Percentiles rank a stretch among this genome's conserved stretches.
These are phyloP conservation scores for Neolamprologus tretocephalus DNA, from an alignment of 2,113 vertebrate species.

Conservation along the genomic window DNA sequence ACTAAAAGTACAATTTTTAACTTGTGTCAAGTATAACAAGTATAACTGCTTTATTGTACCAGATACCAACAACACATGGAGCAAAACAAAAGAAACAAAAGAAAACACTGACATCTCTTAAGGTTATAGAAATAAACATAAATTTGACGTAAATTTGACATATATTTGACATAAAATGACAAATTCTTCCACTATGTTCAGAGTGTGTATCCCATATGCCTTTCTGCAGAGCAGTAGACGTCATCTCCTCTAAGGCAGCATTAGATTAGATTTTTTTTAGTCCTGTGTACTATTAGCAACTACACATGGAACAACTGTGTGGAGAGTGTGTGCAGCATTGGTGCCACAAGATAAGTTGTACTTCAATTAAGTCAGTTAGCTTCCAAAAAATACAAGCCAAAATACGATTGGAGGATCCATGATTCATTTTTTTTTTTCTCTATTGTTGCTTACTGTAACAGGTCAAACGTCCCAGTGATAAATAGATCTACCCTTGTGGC, in stretches of 20 bases:
- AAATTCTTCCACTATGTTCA: neutral
- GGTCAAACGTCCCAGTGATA: slow-evolving; percentile 7
- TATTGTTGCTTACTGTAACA: neutral
- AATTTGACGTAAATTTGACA: neutral
- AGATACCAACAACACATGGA: neutral
- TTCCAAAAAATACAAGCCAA: neutral
- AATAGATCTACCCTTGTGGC: neutral
- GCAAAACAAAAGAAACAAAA: neutral
- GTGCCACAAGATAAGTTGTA: neutral
- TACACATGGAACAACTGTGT: neutral
- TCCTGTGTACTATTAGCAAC: neutral
- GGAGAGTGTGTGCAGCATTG: neutral
- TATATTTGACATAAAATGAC: neutral
- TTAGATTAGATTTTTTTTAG: neutral
- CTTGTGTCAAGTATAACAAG: neutral
- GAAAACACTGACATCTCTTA: neutral
- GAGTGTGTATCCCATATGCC: neutral
- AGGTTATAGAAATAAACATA: neutral
- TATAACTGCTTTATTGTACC: neutral
- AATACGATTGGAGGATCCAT: neutral
- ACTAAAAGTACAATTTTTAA: neutral
- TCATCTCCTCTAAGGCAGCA: neutral
- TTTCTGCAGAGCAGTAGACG: neutral
- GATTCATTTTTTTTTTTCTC: neutral
- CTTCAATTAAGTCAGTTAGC: neutral